Base-by-base conservation (phyloP, 2,888 invertebrate genomes). In the Caenorhabditis sulstoni region DNA sequence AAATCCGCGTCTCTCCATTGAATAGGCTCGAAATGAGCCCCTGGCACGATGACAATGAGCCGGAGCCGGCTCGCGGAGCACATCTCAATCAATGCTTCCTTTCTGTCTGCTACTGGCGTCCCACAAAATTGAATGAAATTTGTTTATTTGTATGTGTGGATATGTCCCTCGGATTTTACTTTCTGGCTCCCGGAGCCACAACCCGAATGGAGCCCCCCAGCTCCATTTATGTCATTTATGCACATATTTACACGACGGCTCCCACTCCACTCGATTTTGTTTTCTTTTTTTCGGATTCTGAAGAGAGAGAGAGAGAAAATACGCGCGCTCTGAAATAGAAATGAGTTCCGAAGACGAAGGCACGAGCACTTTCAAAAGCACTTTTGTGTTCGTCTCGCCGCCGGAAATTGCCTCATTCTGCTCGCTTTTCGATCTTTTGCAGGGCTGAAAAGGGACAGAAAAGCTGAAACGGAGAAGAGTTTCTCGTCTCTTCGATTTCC, bases 31-130 rank as follows among this genome's bases (percentile, higher is more conserved):
- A 41, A 41, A 41, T 41, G 41, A 41, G 41, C 41, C 29, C n/a
- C 29, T 29, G 29, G 29, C 29, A 29, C 29, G 18, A n/a, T 23
- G 23, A 52, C 20, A 52, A 52, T 23, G 23, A 52, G 23, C 22
- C 16, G 39, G 29, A 29, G 29, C 29, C 29, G 29, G 29, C 29
- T 29, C 29, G 35, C 41, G n/a, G 35, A n/a, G 29, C 39, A 47
- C 35, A 22, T 61, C 49, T 62, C 62, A 62, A 62, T 62, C 62
- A 62, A 49, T 49, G 62, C 50, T 62, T 62, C 62, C 57, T 55
- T 23, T 59, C 45, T 59, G 5, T 45, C 47, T 29, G 29, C 37
- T 41, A 14, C 53, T 29, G 35, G 37, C 14, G 23, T 39, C 20
- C 20, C n/a, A n/a, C 8, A 8, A 44, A 57, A 57, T 57, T 57